Conservation (phyloP, 1,140 invertebrate genomes). For the Orius laevigatus region DNA sequence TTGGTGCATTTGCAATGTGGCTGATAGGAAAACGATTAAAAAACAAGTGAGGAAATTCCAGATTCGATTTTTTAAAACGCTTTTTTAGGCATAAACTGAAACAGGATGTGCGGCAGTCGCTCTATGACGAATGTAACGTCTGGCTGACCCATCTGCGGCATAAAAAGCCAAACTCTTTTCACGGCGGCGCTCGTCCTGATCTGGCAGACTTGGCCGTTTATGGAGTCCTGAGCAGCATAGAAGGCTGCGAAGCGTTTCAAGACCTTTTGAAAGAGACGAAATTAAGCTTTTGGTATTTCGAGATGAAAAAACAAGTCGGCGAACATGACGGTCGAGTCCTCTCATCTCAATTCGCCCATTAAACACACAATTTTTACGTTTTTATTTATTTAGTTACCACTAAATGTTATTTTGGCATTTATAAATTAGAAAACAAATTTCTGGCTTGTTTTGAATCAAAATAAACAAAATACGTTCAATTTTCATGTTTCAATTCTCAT, state of each 20-base stretch:
- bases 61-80: not conserved
- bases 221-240: slow-evolving; percentile 85
- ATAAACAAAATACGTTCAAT: too few relatives aligned
- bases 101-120: slow-evolving; percentile 71
- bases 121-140: slow-evolving; percentile 74
- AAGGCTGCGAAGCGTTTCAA: slow-evolving; percentile 82
- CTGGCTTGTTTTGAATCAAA: too few relatives aligned
- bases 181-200: slow-evolving; percentile 74
- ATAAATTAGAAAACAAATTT: too few relatives aligned
- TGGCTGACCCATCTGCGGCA: slow-evolving; percentile 57
- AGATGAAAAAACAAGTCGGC: too few relatives aligned
- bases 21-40: slow-evolving; percentile 78
- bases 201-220: slow-evolving; percentile 87
- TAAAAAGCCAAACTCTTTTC: slow-evolving; percentile 50
- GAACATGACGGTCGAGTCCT: too few relatives aligned
- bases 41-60: slow-evolving; percentile 36
- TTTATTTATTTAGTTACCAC: too few relatives aligned
- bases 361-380: too few relatives aligned
- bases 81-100: slow-evolving; percentile 58
- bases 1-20: slow-evolving; percentile 89
- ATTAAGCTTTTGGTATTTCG: slow-evolving; percentile 37
- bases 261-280: slow-evolving; percentile 61
- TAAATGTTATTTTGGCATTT: too few relatives aligned
- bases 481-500: too few relatives aligned
- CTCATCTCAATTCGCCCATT: too few relatives aligned